A percentile compares a stretch with the other conserved stretches of the same genome.
These are phyloP conservation scores for Castor canadensis DNA, from an alignment of 2,113 vertebrate species.

Conservation along the genomic window DNA sequence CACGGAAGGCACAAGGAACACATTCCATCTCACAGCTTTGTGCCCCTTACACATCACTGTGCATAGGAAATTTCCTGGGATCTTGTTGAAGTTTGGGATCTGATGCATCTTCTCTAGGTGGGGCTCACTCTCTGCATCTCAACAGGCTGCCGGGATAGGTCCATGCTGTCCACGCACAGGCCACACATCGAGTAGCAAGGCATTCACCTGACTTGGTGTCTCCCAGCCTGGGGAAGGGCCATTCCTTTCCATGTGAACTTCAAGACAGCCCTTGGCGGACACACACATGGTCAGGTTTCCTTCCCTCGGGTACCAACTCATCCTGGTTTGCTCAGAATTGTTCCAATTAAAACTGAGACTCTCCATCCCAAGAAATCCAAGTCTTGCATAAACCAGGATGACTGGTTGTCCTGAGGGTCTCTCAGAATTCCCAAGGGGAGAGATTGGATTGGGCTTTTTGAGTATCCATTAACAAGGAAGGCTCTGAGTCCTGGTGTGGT, in stretches of 20 bases:
- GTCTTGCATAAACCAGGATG: neutral
- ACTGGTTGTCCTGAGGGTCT: neutral
- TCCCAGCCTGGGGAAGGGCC: neutral
- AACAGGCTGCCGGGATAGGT: too few relatives aligned
- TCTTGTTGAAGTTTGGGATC: neutral
- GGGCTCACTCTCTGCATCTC: neutral
- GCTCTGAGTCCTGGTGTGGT: fast-evolving
- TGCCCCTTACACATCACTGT: neutral
- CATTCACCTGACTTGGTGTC: neutral
- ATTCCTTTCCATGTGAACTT: neutral
- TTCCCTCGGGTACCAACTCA: neutral
- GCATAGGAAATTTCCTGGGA: fast-evolving
- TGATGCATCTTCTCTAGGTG: fast-evolving
- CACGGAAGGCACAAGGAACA: neutral
- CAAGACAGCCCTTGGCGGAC: neutral
- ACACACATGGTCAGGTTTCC: neutral
- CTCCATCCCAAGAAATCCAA: neutral
- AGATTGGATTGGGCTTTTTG: neutral
- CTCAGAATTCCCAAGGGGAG: too few relatives aligned
- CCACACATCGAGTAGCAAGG: neutral
- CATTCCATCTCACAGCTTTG: neutral
- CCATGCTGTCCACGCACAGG: fast-evolving
- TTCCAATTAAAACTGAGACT: neutral
- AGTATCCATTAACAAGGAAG: neutral
- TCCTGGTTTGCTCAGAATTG: neutral